These are phyloP conservation scores for Parotia lawesii DNA, from an alignment of 2,113 vertebrate genomes.

Conservation along the genomic window DNA sequence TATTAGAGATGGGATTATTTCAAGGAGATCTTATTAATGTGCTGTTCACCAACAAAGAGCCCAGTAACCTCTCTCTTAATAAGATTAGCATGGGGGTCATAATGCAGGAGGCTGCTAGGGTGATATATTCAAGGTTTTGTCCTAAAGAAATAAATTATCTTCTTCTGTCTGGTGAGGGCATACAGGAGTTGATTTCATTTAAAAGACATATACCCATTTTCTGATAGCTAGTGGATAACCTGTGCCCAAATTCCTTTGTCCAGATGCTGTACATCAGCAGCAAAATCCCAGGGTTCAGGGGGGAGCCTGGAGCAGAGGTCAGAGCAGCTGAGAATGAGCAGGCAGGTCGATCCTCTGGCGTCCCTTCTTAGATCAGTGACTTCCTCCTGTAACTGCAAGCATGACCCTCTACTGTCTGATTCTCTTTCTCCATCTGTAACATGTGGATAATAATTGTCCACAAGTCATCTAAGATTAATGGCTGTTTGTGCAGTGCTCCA, in stretches of 20 bases:
- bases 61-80: constrained; percentile 60
- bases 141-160: constrained; percentile 51
- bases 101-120: constrained; percentile 32
- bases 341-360: neutral
- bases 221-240: neutral
- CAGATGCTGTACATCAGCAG: neutral
- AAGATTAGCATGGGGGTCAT: constrained; percentile 62
- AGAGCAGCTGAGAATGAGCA: neutral
- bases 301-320: neutral
- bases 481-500: neutral
- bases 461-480: neutral
- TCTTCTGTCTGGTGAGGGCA: neutral
- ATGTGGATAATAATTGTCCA: neutral
- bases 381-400: neutral
- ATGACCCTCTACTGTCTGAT: neutral
- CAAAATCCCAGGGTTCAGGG: fast-evolving
- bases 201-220: neutral
- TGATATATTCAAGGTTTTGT: constrained; percentile 54
- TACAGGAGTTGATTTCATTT: neutral
- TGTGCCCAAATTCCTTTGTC: neutral
- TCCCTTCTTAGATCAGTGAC: neutral
- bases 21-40: constrained; percentile 67
- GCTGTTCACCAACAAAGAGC: constrained; percentile 60
- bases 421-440: neutral
- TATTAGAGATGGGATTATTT: constrained; percentile 71